Base-by-base conservation (phyloP, 2,113 vertebrate species). In the Tricholaema leucomelas region DNA sequence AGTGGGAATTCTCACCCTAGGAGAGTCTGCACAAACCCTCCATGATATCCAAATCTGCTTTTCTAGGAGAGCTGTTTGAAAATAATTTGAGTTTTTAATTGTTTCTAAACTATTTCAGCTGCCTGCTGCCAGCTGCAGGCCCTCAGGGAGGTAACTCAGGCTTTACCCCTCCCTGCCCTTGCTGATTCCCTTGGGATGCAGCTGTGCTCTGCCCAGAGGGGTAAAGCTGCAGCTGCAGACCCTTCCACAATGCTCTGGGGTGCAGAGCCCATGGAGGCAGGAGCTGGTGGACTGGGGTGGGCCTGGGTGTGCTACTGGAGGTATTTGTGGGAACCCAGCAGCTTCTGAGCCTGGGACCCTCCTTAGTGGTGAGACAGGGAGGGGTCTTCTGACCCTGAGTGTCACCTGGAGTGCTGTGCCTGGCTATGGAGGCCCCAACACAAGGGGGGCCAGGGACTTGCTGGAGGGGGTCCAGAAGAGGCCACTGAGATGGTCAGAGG, bases 371-470 rank as follows among this genome's bases (percentile, higher is more conserved):
- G 64, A n/a, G 60, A 9, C 6, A 33, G 36, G 36, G 80, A 15
- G 0, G 2, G 23, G 27, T 28, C 8, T 8, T n/a, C 74, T 12
- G 1, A 28, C 15, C 31, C 88, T 15, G 30, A 0, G 3, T 8
- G 71, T 56, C 60, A 50, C 48, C 48, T 50, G 48, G 48, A 50
- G 48, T 23, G 18, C 20, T 12, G 21, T 48, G 46, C 11, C 46
- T 48, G 46, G 10, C 46, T 23, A 23, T 48, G 46, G 46, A 23
- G 46, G 46, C 23, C 46, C 10, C 21, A 23, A 23, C 46, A 48
- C 5, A 6, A 44, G 42, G 16, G 17, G 42, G 42, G 8, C 42
- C n/a, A 44, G 16, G 42, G 42, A 44, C 7, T 16, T 44, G 42
- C 42, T 44, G 42, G 15, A 44, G 42, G 42, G 42, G 42, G 17